These are phyloP conservation scores for Xiphophorus hellerii DNA, from an alignment of 2,113 vertebrate species.

Conservation along the genomic window DNA sequence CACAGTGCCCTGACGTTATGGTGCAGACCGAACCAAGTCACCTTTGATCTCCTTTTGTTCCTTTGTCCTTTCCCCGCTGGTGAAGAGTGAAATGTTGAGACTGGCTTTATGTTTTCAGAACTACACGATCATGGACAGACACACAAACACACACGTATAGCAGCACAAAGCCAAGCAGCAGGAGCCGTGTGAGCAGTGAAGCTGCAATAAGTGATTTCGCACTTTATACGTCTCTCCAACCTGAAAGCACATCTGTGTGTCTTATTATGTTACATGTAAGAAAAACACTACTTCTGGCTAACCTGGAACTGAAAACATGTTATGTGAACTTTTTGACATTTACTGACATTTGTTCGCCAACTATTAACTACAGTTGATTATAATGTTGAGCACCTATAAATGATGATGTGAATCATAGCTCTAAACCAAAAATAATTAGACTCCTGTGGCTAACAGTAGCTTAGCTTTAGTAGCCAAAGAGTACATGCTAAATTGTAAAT, in stretches of 20 bases:
- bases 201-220: slow-evolving; percentile 21
- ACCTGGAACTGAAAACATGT: background rate
- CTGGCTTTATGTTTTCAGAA: slow-evolving; percentile 46
- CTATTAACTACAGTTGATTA: background rate
- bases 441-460: background rate
- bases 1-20: slow-evolving; percentile 42
- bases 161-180: slow-evolving; percentile 40
- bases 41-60: slow-evolving; percentile 15
- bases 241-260: background rate
- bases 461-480: background rate
- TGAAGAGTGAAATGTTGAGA: slow-evolving; percentile 14
- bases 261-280: background rate
- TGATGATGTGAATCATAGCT: no score
- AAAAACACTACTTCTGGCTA: background rate
- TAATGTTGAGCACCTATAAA: background rate
- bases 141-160: slow-evolving; percentile 46
- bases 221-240: slow-evolving; percentile 6
- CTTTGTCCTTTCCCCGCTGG: slow-evolving; percentile 8
- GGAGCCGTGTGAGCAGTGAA: slow-evolving; percentile 29
- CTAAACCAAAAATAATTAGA: background rate
- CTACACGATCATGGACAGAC: slow-evolving; percentile 18
- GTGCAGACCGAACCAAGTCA: slow-evolving; percentile 44
- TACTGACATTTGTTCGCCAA: background rate
- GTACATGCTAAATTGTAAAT: background rate
- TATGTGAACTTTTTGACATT: background rate